Evolutionary conservation across 1,140 invertebrate species (phyloP).

Genomic region (Babylonia areolata): DNA sequence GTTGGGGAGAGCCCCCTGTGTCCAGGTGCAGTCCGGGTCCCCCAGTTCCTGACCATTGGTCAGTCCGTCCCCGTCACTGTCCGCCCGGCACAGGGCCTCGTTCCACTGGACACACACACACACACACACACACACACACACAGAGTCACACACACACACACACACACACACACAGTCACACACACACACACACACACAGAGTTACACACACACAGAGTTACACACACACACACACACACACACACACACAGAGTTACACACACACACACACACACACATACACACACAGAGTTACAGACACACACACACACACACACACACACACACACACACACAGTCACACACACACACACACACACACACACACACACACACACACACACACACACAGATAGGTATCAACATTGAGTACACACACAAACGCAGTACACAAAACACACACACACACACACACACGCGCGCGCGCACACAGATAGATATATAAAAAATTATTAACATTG

Average conservation of each 20-base stretch:
- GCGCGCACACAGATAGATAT: too few species aligned
- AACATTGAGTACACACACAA: too few species aligned
- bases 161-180: background rate
- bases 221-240: background rate
- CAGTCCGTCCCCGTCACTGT: conserved; percentile 60
- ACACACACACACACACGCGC: too few species aligned
- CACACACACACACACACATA: conserved; percentile 44
- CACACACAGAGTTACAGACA: background rate
- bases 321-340: conserved; percentile 47
- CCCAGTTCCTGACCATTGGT: conserved; percentile 62
- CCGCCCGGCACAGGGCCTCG: conserved; percentile 44
- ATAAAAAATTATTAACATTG: too few species aligned
- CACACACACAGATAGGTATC: background rate
- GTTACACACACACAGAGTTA: background rate
- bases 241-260: conserved; percentile 45
- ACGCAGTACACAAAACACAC: too few species aligned
- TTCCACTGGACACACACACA: conserved; percentile 42
- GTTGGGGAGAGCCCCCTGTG: conserved; percentile 8
- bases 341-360: conserved; percentile 49
- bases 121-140: background rate
- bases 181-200: background rate
- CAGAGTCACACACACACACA: background rate
- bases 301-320: conserved; percentile 41
- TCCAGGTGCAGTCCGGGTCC: conserved; percentile 59
- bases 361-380: conserved; percentile 40